phyloP scores from a whole-genome alignment of 2,888 invertebrate genomes.

The Pollenia angustigena region DNA sequence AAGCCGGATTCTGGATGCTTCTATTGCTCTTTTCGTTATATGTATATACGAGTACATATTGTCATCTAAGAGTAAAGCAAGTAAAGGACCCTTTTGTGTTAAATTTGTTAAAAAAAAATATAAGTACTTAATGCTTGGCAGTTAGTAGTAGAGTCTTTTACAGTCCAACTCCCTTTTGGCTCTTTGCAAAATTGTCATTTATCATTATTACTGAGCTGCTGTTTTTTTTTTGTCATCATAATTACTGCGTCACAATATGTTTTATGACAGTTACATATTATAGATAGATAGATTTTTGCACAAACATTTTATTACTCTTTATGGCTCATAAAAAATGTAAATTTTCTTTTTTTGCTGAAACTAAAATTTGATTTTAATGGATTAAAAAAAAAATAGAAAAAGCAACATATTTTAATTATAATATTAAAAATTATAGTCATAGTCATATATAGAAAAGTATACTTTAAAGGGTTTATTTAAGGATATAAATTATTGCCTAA shows the following conservation, averaged over 20 bases:
- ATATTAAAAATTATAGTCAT: no score
- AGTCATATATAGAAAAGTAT: no score
- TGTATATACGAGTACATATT: background rate
- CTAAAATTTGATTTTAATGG: background rate
- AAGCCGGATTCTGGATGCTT: constrained; percentile 4
- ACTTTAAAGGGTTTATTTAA: no score
- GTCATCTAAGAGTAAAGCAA: constrained; percentile 5
- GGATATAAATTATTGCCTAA: no score
- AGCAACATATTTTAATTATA: no score
- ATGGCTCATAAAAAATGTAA: constrained; percentile 65
- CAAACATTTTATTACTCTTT: constrained; percentile 42
- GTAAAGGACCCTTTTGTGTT: constrained; percentile 35
- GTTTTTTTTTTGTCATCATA: constrained; percentile 23
- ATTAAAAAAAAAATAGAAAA: no score
- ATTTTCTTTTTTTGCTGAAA: constrained; percentile 3
- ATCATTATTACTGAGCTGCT: constrained; percentile 58
- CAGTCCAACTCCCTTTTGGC: constrained; percentile 27
- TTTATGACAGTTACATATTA: constrained; percentile 58
- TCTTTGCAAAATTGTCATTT: constrained; percentile 41
- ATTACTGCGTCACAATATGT: constrained; percentile 71
- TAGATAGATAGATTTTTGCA: constrained; percentile 40
- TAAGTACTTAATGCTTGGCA: constrained; percentile 41
- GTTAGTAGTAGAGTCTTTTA: background rate
- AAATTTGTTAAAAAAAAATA: background rate
- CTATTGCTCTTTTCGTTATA: constrained; percentile 49